Evolutionary conservation across 2,113 vertebrate species (phyloP), one percentile per base, ranked within the genome.

Genomic region (Hydrolagus affinis): DNA sequence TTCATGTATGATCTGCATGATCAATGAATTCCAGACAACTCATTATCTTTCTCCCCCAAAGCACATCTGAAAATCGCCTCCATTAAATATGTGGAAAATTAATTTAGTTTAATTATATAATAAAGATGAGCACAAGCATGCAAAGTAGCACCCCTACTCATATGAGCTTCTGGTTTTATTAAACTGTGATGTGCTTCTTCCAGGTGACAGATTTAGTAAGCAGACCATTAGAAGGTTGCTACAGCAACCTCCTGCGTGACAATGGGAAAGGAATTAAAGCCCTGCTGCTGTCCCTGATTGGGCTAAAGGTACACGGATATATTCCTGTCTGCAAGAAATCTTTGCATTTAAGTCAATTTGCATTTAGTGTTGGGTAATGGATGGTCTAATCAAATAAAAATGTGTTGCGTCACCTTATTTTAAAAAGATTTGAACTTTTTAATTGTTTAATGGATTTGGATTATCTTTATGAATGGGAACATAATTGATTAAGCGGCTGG

Each of bases 201-300:
- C 88, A 99, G 98, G 95, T 93, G 70, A 89, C 88, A 66, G 85
- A 91, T 0, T 93, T 99, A 71, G 87, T 99, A 73, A 93, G 88
- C 4, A 94, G 93, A 57, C 97, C 98, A 32, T 80, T 95, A 89
- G 97, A 99, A 87, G 96, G 90, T 60, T 99, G 98, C 86, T 94
- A 91, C 87, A 99, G 98, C 87, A 94, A 91, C 88, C 94, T 99
- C 85, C 85, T 96, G 88, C 89, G 91, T 11, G 92, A 95, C 32
- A 87, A 91, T 2, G 92, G 90, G 57, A 96, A 92, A 83, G 96
- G 96, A 68, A 88, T 98, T 32, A 92, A 94, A 73, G 94, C 91
- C 75, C 93, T 99, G 70, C 88, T 98, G 86, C 92, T 99, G 17
- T 98, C 97, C 11, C 91, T 98, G 85, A 89, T 98, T 86, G 97